Base-by-base conservation (phyloP, 2,113 vertebrate genomes). In the human (Homo sapiens) region DNA sequence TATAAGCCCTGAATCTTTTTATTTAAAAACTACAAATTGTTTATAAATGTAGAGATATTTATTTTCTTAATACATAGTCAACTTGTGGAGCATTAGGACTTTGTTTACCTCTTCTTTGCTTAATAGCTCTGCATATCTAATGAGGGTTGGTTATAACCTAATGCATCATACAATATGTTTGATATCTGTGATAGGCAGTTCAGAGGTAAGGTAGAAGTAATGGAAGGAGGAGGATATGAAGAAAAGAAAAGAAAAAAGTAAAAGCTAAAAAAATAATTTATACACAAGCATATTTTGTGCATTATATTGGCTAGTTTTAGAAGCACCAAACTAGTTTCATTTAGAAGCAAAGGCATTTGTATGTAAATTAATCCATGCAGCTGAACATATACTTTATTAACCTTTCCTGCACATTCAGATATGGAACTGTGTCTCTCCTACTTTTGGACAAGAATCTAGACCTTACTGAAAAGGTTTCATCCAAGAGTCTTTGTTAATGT, bases 311-410 rank as follows among this genome's bases (percentile, higher is more conserved):
- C 35, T 92, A n/a, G 75, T 92, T 97, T 82, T 22, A 66, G 25
- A 81, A 78, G 1, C 22, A 50, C 9, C 3, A 50, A 57, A 5
- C 3, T 76, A 66, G 38, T 45, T 50, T 78, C 50, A 25, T 82
- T 94, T 64, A 87, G 12, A 93, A 92, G 89, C 35, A 82, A 92
- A 92, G 38, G 6, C 13, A 82, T 93, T 72, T 92, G 6, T 22
- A 86, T 83, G 32, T 10, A 73, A 93, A 93, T 83, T 55, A 45
- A 66, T 45, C 18, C 50, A 22, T 85, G 32, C 23, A 61, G 48
- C 12, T 14, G 40, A 89, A 2, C 16, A 64, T 35, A 7, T 80
- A 38, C 30, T n/a, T 70, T 25, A 18, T 80, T 78, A 78, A 66
- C 23, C 20, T 93, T 90, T 91, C 55, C 27, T 88, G 25, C 3